Evolutionary conservation across 1,140 invertebrate species (phyloP), one percentile per base, ranked within the genome.

Genomic region (Drosophila busckii): DNA sequence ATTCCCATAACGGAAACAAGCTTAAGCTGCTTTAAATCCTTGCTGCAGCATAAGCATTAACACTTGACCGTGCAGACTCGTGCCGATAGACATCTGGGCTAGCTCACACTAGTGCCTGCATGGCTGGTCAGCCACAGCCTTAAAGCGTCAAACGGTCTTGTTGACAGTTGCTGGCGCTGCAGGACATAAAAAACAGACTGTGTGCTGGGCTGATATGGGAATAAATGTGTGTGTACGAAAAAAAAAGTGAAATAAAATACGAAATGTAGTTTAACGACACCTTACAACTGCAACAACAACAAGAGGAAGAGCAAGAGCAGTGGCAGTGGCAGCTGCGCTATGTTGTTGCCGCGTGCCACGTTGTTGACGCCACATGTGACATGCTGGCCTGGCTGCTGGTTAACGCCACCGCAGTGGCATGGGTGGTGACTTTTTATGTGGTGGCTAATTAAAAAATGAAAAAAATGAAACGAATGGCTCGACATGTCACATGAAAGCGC

Each of bases 371-470:
- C 56, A 62, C 52, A 76, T 76, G 71, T 76, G 55, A 44, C 71
- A 78, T 78, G 70, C 70, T 69, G 68, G 67, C 61, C 37, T 52
- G 48, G 28, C 19, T 45, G 16, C 22, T 42, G 45, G 15, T 29
- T 42, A 26, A 49, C 37, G 8, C n/a, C 23, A 12, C 16, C 19
- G 13, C 25, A 31, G 25, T 35, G 32, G n/a, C n/a, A n/a, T n/a
- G n/a, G 35, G 61, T 54, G 56, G 53, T 62, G 55, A 49, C 56
- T 67, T 71, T 70, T 78, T 76, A 53, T 78, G 73, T 62, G 71
- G 52, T 62, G 58, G 71, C 71, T 78, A 78, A 78, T 78, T 78
- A 78, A 80, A 78, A 78, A 78, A 63, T 59, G 53, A 70, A 60
- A 40, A 29, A 16, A 55, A 23, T 41, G 48, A 20, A 52, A 17